A percentile compares a stretch with the other conserved stretches of the same genome.
Conservation (phyloP, 2,888 invertebrate species). For the Kuschelorhynchus macadamiae region DNA sequence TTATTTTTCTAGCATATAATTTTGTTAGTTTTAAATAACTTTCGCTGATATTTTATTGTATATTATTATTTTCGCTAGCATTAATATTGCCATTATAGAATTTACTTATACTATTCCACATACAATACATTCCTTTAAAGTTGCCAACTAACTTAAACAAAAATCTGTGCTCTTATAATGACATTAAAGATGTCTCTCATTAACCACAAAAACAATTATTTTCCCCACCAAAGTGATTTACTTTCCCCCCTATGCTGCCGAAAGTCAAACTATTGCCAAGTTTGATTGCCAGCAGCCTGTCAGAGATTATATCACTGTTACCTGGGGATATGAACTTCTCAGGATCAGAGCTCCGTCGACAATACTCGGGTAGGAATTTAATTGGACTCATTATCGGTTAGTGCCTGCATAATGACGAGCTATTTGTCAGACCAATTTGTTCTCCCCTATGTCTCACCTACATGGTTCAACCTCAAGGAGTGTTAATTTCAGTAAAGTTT, state of each 20-base stretch:
- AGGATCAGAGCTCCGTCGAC: slow-evolving; percentile 54
- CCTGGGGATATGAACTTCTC: slow-evolving; percentile 65
- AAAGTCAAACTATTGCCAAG: slow-evolving; percentile 53
- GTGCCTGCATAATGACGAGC: slow-evolving; percentile 53
- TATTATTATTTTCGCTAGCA: too few relatives aligned
- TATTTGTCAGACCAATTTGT: slow-evolving; percentile 49
- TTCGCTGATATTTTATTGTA: too few relatives aligned
- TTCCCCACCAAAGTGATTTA: slow-evolving; percentile 12
- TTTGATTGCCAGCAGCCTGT: slow-evolving; percentile 60
- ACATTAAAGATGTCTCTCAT: too few relatives aligned
- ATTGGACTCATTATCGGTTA: slow-evolving; percentile 60
- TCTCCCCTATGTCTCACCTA: slow-evolving; percentile 42
- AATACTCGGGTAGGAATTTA: slow-evolving; percentile 57
- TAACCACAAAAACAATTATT: too few relatives aligned
- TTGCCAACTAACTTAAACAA: too few relatives aligned
- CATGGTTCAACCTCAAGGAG: slow-evolving; percentile 26
- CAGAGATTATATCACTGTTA: slow-evolving; percentile 66
- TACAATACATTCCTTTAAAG: too few relatives aligned
- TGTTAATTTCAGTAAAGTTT: slow-evolving; percentile 22
- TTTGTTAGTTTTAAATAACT: too few relatives aligned
- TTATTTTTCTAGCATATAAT: too few relatives aligned
- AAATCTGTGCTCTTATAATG: too few relatives aligned
- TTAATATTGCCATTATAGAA: too few relatives aligned
- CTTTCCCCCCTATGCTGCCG: slow-evolving; percentile 11
- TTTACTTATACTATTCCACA: too few relatives aligned